Evolutionary conservation across 2,888 invertebrate species (phyloP), one percentile per base, ranked within the genome.

Genomic region (Oxystoma pomonae): DNA sequence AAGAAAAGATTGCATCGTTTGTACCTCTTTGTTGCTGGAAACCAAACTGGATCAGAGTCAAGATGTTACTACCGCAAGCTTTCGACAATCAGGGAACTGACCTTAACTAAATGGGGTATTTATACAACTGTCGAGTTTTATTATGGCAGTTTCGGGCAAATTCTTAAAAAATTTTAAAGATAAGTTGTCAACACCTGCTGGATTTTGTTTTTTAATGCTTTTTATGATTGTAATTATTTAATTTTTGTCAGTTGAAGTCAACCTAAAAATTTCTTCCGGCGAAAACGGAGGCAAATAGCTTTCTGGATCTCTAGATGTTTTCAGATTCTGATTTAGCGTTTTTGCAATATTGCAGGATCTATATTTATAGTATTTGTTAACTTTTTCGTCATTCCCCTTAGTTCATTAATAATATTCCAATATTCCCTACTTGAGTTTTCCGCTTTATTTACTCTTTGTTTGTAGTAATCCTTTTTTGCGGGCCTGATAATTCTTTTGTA

Each of bases 381-480:
- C 35, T 35, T 35, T 35, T 12, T 3, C 35, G 50, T n/a, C 20
- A 51, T 59, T 20, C 52, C 59, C n/a, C 20, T 50, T 50, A 52
- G 51, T 49, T 50, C 19, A 51, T 59, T 52, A 12, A 16, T 20
- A 59, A 20, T 59, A 20, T 51, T 52, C 52, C 56, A 55, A 7
- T 52, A n/a, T 51, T 5, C 52, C 21, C 52, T 52, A 5, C 16
- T 53, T 59, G 52, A 53, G n/a, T 52, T 20, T 50, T n/a, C 19
- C 3, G 59, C 21, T 35, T 5, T 20, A 5, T 53, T 16, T 2
- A 57, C 22, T 20, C 57, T 3, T n/a, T 59, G 52, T 51, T 20
- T 51, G 18, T 59, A 53, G 20, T 59, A 22, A 21, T 53, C 12
- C 20, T 59, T 53, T 53, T 22, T 59, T 20, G 59, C 50, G 53